Base-by-base conservation (phyloP, 2,113 vertebrate genomes). In the Pelecanoides urinatrix region DNA sequence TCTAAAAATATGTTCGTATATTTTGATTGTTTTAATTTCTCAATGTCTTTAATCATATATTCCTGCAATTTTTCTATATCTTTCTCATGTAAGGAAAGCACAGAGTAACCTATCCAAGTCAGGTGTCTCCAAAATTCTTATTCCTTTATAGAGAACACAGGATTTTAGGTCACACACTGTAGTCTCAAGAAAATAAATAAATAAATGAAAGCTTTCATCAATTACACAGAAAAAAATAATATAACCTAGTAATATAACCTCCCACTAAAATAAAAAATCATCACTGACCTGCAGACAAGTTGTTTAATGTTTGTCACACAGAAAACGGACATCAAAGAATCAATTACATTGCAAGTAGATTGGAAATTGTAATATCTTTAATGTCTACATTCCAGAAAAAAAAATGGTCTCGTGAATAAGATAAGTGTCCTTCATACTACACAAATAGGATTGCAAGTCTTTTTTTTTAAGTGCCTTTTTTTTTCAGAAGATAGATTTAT, bases 281-380 rank as follows among this genome's bases (percentile, higher is more conserved):
- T 83, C 78, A 88, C 50, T 94, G 90, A 95, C 71, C 88, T 83
- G 82, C 32, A 95, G 90, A 96, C 78, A 87, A 87, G 61, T 89
- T 97, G 30, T 94, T 94, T 97, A 92, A 96, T 84, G 56, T 87
- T 94, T 92, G 61, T 70, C 62, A 78, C 49, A 84, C 21, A 81
- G 76, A 68, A 93, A 96, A 90, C 0, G 16, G 75, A 94, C 94
- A 92, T 93, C 79, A 95, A 94, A 94, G 88, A 76, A 92, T 94
- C 88, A 96, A 94, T 96, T 96, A 95, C 19, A 58, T 16, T 67
- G 47, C 79, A 75, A 92, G 88, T 44, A 86, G 75, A 90, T 78
- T 95, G 82, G n/a, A 96, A 96, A 92, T 91, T 91, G 11, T 61
- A 92, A 83, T 75, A 94, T 84, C 75, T 95, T 91, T 88, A 95